Evolutionary conservation across 35 echinoderm and acorn worm genomes (phyloP).

Genomic region (Lytechinus pictus): DNA sequence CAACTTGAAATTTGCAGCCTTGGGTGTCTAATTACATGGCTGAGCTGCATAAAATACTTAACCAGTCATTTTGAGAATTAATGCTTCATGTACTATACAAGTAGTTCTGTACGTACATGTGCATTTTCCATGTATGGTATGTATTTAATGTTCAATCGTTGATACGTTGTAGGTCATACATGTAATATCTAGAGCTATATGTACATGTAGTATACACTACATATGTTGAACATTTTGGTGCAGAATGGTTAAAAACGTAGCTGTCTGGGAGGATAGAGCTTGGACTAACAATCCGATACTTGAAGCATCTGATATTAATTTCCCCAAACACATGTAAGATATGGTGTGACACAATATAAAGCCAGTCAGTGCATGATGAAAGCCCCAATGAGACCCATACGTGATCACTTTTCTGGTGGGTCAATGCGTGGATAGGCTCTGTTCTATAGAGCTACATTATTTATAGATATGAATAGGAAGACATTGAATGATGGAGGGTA

Average conservation of each 20-base stretch:
- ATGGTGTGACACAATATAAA: background rate
- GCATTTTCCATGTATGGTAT: background rate
- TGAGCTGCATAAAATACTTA: no score
- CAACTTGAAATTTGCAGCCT: no score
- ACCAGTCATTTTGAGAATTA: no score
- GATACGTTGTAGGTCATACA: no score
- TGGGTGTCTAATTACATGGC: no score
- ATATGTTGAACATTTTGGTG: background rate
- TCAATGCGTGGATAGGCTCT: background rate
- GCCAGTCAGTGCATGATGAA: background rate
- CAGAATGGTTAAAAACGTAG: background rate
- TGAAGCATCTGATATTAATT: background rate
- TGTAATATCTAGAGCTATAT: background rate
- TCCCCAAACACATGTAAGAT: background rate
- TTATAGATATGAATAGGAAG: background rate
- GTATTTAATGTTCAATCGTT: background rate
- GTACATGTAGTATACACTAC: background rate
- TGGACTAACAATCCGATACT: no score
- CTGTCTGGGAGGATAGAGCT: background rate
- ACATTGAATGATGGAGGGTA: background rate
- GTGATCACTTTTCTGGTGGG: background rate
- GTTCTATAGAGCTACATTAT: background rate
- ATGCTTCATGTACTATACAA: no score
- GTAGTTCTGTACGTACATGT: background rate
- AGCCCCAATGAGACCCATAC: background rate